Conservation (phyloP, 2,888 invertebrate species). For the Aspidiotus rigidus region DNA sequence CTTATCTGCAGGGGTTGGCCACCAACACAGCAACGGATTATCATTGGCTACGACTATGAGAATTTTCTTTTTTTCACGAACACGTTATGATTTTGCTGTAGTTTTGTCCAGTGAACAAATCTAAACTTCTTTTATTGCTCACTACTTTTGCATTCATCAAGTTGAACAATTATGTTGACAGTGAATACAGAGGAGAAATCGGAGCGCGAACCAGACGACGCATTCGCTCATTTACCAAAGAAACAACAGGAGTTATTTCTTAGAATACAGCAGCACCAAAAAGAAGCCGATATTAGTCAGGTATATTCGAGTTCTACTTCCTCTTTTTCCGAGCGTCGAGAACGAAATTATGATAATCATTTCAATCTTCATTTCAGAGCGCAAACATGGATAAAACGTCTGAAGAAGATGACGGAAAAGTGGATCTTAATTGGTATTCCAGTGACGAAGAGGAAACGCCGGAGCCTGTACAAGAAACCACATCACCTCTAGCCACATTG, state of each 20-base stretch:
- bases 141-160: no score
- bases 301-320: conserved; percentile 4
- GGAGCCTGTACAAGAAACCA: conserved; percentile 10
- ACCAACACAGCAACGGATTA: no score
- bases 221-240: conserved; percentile 49
- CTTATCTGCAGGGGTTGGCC: no score
- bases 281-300: conserved; percentile 40
- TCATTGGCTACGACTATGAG: no score
- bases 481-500: conserved; percentile 13
- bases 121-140: no score
- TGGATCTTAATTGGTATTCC: conserved; percentile 62
- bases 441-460: conserved; percentile 59
- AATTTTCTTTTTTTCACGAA: no score
- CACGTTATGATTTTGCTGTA: no score
- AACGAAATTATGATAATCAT: neutral
- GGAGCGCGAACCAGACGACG: conserved; percentile 20
- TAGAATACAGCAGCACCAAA: conserved; percentile 57
- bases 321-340: neutral
- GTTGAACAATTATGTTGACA: neutral
- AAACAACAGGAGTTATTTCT: conserved; percentile 57
- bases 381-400: conserved; percentile 37
- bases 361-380: conserved; percentile 4
- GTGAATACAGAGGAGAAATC: conserved; percentile 15
- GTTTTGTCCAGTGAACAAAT: no score
- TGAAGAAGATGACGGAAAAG: conserved; percentile 40